phyloP scores from a whole-genome alignment of 2,888 invertebrate species.

The Eupithecia inturbata region DNA sequence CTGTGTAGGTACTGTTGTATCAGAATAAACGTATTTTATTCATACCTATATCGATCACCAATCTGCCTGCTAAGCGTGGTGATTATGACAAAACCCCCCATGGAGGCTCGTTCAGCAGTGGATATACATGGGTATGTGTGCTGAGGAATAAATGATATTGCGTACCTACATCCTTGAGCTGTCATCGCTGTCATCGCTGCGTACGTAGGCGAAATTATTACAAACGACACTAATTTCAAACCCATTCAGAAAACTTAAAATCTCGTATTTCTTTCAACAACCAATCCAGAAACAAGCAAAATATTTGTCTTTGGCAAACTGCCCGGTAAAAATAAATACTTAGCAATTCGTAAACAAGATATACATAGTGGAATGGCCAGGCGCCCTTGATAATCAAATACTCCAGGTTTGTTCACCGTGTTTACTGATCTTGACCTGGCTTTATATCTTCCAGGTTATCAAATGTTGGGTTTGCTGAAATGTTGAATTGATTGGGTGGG shows the following conservation, averaged over 20 bases:
- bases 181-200: background rate
- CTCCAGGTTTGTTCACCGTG: conserved; percentile 3
- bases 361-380: background rate
- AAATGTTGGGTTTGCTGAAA: background rate
- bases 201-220: background rate
- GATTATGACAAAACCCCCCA: background rate
- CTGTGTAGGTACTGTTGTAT: too few relatives aligned
- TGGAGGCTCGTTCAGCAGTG: background rate
- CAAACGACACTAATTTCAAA: background rate
- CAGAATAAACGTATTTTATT: too few relatives aligned
- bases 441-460: background rate
- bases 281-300: conserved; percentile 12
- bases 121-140: background rate
- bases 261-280: background rate
- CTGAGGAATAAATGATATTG: background rate
- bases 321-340: conserved; percentile 25
- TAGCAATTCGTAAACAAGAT: conserved; percentile 2
- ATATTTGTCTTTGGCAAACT: conserved; percentile 26
- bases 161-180: background rate
- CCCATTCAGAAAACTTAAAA: conserved; percentile 10
- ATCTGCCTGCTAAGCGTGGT: background rate
- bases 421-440: conserved; percentile 6
- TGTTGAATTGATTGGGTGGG: background rate
- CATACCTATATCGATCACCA: too few relatives aligned
- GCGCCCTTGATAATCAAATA: conserved; percentile 6